Conservation (phyloP, 2,797 vertebrate species). For the Xenopus petersii region DNA sequence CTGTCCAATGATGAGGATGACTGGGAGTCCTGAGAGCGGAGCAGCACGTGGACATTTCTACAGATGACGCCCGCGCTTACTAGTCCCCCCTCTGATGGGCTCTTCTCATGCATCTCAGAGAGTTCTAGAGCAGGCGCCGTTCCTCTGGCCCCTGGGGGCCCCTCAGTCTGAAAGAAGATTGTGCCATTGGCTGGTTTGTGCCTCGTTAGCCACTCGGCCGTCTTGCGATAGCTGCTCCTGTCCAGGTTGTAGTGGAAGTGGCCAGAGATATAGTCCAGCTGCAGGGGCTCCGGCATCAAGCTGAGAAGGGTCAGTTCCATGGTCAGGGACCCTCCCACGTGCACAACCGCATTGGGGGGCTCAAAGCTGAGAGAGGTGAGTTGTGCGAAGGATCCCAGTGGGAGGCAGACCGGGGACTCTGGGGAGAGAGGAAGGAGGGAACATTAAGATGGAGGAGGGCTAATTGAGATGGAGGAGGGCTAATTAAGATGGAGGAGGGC, state of each 20-base stretch:
- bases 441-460: too few species aligned
- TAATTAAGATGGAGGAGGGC: too few species aligned
- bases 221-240: slow-evolving; percentile 72
- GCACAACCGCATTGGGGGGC: slow-evolving; percentile 79
- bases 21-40: slow-evolving; percentile 72
- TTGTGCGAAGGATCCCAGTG: slow-evolving; percentile 83
- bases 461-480: too few species aligned
- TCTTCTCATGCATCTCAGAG: slow-evolving; percentile 83
- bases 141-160: slow-evolving; percentile 54
- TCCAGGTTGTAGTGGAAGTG: slow-evolving; percentile 84
- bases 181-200: slow-evolving; percentile 71
- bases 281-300: slow-evolving; percentile 84
- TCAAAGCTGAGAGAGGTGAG: slow-evolving; percentile 69
- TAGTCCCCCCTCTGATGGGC: slow-evolving; percentile 82
- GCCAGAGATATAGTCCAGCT: slow-evolving; percentile 77
- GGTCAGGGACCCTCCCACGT: slow-evolving; percentile 80
- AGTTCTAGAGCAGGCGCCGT: slow-evolving; percentile 71
- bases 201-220: slow-evolving; percentile 69
- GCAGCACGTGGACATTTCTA: slow-evolving; percentile 87
- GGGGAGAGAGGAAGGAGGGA: neutral
- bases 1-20: slow-evolving; percentile 70
- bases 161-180: slow-evolving; percentile 70
- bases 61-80: slow-evolving; percentile 85
- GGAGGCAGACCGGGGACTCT: slow-evolving; percentile 64
- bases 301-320: slow-evolving; percentile 81